A percentile compares a stretch with the other conserved stretches of the same genome.
Conservation (phyloP, 92 coral and sea anemone species). For the Paramuricea clavata region DNA sequence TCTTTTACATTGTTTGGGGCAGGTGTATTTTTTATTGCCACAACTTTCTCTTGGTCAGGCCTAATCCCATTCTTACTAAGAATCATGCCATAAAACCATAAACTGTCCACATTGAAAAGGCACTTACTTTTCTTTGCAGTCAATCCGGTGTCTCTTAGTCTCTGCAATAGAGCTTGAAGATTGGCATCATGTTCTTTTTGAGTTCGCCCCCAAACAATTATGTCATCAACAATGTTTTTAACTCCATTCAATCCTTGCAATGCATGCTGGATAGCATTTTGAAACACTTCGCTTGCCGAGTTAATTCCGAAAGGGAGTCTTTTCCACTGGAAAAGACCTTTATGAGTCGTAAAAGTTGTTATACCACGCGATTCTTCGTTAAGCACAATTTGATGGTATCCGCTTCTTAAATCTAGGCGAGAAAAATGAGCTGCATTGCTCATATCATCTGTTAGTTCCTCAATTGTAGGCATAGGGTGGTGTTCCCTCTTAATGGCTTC, state of each 20-base stretch:
- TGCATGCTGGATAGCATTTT: constrained; percentile 39
- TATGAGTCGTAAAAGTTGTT: constrained; percentile 46
- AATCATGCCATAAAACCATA: constrained; percentile 45
- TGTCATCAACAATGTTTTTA: constrained; percentile 51
- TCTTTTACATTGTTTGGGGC: background rate
- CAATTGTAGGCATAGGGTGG: constrained; percentile 49
- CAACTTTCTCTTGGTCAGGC: constrained; percentile 19
- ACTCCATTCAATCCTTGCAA: constrained; percentile 61
- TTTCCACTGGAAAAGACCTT: constrained; percentile 31
- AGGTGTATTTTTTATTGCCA: background rate
- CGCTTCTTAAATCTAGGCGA: constrained; percentile 7
- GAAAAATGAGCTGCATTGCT: background rate
- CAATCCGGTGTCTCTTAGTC: background rate
- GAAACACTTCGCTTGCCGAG: constrained; percentile 39
- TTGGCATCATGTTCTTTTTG: constrained; percentile 40
- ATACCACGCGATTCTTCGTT: constrained; percentile 1
- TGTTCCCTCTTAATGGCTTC: constrained; percentile 32
- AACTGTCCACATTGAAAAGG: constrained; percentile 8
- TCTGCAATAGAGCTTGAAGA: background rate
- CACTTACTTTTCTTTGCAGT: constrained; percentile 28
- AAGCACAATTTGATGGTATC: constrained; percentile 16
- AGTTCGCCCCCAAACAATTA: constrained; percentile 43
- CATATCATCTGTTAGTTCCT: constrained; percentile 41
- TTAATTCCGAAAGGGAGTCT: constrained; percentile 43
- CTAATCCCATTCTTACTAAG: constrained; percentile 21